A percentile compares a stretch with the other conserved stretches of the same genome.
phyloP scores from a whole-genome alignment of 1,140 invertebrate species.

The Drosophila leontia region DNA sequence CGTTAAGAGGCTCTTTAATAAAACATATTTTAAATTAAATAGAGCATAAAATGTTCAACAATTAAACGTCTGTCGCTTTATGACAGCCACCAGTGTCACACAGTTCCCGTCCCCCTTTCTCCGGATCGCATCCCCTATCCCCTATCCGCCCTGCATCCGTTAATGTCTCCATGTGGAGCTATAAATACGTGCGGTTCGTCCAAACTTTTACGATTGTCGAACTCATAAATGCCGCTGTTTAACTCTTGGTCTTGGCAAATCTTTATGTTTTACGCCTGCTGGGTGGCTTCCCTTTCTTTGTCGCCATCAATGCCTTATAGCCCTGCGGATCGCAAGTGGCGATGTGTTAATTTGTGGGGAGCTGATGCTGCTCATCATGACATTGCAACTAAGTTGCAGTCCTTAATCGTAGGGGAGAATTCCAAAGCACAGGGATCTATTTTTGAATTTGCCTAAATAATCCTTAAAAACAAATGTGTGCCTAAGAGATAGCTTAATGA shows the following conservation, averaged over 20 bases:
- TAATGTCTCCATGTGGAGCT: constrained; percentile 73
- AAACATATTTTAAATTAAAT: constrained; percentile 83
- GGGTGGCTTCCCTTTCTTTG: constrained; percentile 59
- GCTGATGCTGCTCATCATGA: constrained; percentile 8
- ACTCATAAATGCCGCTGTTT: constrained; percentile 70
- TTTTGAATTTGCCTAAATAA: neutral
- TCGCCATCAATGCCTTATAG: constrained; percentile 10
- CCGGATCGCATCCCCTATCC: neutral
- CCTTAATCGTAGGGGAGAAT: neutral
- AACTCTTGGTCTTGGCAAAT: constrained; percentile 71
- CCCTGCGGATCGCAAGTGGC: constrained; percentile 53
- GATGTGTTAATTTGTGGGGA: constrained; percentile 74
- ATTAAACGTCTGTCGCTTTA: constrained; percentile 72
- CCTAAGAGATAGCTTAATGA: neutral
- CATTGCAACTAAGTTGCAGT: constrained; percentile 67
- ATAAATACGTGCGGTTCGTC: constrained; percentile 67
- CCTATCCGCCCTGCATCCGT: constrained; percentile 13
- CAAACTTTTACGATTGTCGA: constrained; percentile 69
- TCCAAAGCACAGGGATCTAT: neutral
- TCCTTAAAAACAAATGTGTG: neutral
- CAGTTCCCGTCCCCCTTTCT: constrained; percentile 5
- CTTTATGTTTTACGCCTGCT: constrained; percentile 62
- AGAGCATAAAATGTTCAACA: constrained; percentile 80
- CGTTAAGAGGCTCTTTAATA: constrained; percentile 80
- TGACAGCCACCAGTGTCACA: constrained; percentile 46